Base-by-base conservation (phyloP, 2,113 vertebrate genomes). In the Anguilla japonica region DNA sequence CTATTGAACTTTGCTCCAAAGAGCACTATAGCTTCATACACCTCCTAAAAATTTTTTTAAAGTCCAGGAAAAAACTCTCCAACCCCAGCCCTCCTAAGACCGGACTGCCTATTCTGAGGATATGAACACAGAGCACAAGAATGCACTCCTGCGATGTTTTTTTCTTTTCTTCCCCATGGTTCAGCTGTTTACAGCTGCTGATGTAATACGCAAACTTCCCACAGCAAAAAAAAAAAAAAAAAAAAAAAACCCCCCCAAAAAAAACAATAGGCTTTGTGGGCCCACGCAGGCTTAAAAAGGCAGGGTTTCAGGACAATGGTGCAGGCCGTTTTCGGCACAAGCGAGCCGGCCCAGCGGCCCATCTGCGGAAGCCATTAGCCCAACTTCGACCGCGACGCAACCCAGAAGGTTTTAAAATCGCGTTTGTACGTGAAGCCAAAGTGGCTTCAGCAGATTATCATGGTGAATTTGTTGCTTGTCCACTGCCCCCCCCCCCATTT, bases 401-500 rank as follows among this genome's bases (percentile, higher is more conserved):
- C 53, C 83, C 39, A 6, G 0, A 3, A 67, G n/a, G 46, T 83
- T 56, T 56, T 1, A 34, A 84, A 84, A 63, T 67, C 56, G n/a
- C 40, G 20, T 63, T 46, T 39, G 83, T 22, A 40, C 57, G 16
- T 67, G 53, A 2, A 63, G 83, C 39, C 16, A 50, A 79, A 79
- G 71, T 50, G 34, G 71, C 20, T 79, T 41, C 43, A 79, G 20
- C 71, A 22, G 71, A 85, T 85, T 85, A 85, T 16, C 22, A 22
- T 2, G 29, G 16, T 43, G 40, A 40, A 88, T 78, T 71, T 85
- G 84, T 79, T 88, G 84, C 79, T 41, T 46, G 67, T 79, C 71
- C 41, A 85, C 75, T 88, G 83, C 63, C 57, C 79, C 87, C 87
- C 34, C 34, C 34, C 34, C 34, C 34, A 0, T 34, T 34, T 63